A percentile compares a stretch with the other conserved stretches of the same genome.
These are phyloP conservation scores for Monoplex corrugatus DNA, from an alignment of 2,888 invertebrate species.

Conservation along the genomic window DNA sequence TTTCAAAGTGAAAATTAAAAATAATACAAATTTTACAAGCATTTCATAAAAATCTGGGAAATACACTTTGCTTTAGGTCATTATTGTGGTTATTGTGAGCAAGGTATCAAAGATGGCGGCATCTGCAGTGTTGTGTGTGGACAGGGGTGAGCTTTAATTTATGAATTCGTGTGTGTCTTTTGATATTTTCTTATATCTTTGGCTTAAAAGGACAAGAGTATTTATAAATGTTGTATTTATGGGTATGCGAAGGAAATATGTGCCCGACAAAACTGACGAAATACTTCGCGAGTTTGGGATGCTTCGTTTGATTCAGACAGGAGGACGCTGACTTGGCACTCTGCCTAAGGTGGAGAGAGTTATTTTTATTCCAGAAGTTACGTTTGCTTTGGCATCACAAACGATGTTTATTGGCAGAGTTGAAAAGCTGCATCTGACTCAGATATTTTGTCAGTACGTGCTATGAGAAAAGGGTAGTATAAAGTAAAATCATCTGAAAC, in stretches of 20 bases:
- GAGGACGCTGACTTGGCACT: slow-evolving; percentile 50
- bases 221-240: neutral
- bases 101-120: slow-evolving; percentile 76
- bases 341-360: slow-evolving; percentile 28
- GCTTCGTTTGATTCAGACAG: slow-evolving; percentile 16
- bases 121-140: slow-evolving; percentile 78
- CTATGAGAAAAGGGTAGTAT: too few relatives aligned
- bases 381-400: neutral
- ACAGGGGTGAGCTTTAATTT: slow-evolving; percentile 69
- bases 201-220: neutral
- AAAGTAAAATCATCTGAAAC: too few relatives aligned
- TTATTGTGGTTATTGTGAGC: slow-evolving; percentile 39
- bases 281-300: slow-evolving; percentile 47
- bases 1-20: neutral
- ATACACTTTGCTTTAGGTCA: neutral
- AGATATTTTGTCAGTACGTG: too few relatives aligned
- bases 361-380: slow-evolving; percentile 40
- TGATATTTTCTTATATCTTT: neutral
- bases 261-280: neutral
- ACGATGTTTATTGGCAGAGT: neutral
- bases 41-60: slow-evolving; percentile 40
- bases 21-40: neutral
- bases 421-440: neutral
- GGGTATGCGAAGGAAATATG: neutral
- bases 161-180: neutral